Evolutionary conservation across 2,797 vertebrate genomes (phyloP), one percentile per base, ranked within the genome.

Genomic region (Todus mexicanus): DNA sequence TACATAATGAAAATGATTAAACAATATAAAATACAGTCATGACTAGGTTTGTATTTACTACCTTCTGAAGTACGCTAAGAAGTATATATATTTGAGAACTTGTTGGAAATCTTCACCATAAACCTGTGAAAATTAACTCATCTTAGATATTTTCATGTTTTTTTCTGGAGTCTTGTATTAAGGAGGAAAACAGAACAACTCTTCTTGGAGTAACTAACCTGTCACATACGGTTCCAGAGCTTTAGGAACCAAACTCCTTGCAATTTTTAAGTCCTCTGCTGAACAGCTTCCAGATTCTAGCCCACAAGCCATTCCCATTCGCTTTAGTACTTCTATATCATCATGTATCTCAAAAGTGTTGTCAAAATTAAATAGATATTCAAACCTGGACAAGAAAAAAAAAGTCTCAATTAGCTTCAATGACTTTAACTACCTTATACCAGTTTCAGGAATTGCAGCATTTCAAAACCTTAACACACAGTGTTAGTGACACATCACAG

Each of bases 341-440:
- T 99, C 99, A 3, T 99, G 99, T 97, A 99, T 99, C 97, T 99
- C 99, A 97, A 99, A 99, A 95, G 99, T 99, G 97, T 99, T 99
- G 98, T 99, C 99, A 50, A 99, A 99, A 97, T 99, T 99, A 97
- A 99, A 99, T 96, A 99, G 98, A 97, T 99, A 99, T 95, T 99
- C 99, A 78, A 99, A 99, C 96, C 99, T 99, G 97, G 15, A 89
- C 66, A 73, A 29, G 42, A 45, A 84, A 75, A 40, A n/a, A 57
- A 56, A 80, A 1, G 4, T 48, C 63, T 84, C 64, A 27, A 14
- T 90, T 87, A 95, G 65, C 21, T 79, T 92, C 27, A 86, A 15
- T 42, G 53, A 75, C 42, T 77, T 74, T 22, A 69, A 69, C 42
- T 57, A 77, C 4, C 31, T 74, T 84, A n/a, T n/a, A 76, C 59